phyloP scores from a whole-genome alignment of 2,888 invertebrate species.

The Mythimna pallens region DNA sequence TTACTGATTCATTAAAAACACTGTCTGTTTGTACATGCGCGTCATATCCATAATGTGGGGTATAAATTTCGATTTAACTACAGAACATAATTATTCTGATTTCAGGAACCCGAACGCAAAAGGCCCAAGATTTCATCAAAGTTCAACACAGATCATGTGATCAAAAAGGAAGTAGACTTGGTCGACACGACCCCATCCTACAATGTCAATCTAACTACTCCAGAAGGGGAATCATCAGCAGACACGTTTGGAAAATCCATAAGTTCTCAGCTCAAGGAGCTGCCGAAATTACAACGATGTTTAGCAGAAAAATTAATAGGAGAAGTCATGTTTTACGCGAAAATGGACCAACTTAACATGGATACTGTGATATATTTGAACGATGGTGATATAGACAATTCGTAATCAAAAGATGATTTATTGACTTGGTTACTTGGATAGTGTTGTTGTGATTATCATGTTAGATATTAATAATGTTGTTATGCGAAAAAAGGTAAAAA shows the following conservation, averaged over 20 bases:
- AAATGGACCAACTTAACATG: constrained; percentile 25
- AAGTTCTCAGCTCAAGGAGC: constrained; percentile 15
- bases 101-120: constrained; percentile 21
- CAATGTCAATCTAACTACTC: background rate
- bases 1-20: too few relatives aligned
- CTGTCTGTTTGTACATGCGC: too few relatives aligned
- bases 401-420: background rate
- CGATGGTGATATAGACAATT: constrained; percentile 1
- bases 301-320: constrained; percentile 26
- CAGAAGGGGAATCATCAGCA: constrained; percentile 7
- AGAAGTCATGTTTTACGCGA: constrained; percentile 31
- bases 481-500: too few relatives aligned
- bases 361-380: constrained; percentile 17
- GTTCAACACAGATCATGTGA: background rate
- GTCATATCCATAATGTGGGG: too few relatives aligned
- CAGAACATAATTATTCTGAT: background rate
- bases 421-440: background rate
- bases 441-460: background rate
- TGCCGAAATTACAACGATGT: constrained; percentile 21
- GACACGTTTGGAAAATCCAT: constrained; percentile 19
- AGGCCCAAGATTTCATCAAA: background rate
- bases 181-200: background rate
- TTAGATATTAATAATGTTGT: background rate
- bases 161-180: constrained; percentile 9
- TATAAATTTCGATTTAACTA: too few relatives aligned